phyloP scores from a whole-genome alignment of 2,797 vertebrate species.

The Aldrovandia affinis region DNA sequence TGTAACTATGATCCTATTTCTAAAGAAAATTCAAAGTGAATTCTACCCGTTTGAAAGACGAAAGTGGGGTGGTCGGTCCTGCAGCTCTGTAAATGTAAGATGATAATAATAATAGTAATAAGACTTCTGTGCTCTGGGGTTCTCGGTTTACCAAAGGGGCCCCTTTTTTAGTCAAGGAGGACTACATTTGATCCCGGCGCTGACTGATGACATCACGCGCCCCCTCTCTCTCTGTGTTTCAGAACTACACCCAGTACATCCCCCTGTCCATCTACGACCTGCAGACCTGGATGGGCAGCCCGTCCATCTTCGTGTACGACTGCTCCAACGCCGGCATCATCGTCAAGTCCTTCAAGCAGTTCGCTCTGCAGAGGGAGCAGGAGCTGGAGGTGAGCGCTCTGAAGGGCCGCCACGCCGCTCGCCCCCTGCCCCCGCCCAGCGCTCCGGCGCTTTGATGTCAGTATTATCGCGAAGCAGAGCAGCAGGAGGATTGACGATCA shows the following conservation, averaged over 20 bases:
- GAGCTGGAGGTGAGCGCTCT: constrained; percentile 86
- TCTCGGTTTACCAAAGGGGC: too few relatives aligned
- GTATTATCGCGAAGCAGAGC: background rate
- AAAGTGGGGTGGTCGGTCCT: background rate
- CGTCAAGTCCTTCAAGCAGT: constrained; percentile 97
- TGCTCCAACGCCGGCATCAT: constrained; percentile 97
- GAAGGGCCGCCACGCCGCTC: background rate
- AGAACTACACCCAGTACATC: constrained; percentile 99
- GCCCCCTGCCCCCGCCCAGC: background rate
- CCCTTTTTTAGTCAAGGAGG: too few relatives aligned
- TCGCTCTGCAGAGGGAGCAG: constrained; percentile 94
- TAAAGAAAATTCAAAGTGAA: too few relatives aligned
- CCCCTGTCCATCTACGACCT: constrained; percentile 96
- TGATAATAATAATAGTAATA: too few relatives aligned
- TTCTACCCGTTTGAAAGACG: background rate
- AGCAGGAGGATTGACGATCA: background rate
- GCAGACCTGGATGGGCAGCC: constrained; percentile 99
- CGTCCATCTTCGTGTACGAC: constrained; percentile 97
- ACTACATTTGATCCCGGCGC: too few relatives aligned
- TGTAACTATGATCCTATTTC: background rate
- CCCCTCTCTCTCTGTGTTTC: constrained; percentile 38
- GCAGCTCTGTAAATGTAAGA: background rate
- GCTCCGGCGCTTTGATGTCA: background rate
- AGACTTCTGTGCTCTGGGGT: too few relatives aligned
- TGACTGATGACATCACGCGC: too few relatives aligned